Conservation (phyloP, 2,888 invertebrate genomes). For the Lumbricus terrestris region DNA sequence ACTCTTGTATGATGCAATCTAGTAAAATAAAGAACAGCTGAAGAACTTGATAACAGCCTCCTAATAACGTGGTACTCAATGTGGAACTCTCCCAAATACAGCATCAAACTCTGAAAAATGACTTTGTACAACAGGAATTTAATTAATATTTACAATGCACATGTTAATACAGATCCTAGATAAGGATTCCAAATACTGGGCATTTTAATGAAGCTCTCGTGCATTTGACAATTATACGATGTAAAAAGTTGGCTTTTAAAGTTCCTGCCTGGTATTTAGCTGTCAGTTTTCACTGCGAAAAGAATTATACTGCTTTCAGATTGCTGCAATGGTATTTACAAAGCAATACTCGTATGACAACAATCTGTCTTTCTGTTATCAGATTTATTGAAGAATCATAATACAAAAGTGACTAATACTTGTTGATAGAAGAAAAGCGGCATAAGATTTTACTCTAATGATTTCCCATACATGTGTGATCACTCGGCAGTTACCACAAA, state of each 20-base stretch:
- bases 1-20: not conserved
- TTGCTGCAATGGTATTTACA: not conserved
- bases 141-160: too few species aligned
- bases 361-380: not conserved
- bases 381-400: not conserved
- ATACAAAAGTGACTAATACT: not conserved
- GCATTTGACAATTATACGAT: not conserved
- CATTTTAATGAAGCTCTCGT: not conserved
- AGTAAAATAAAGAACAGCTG: not conserved
- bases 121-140: too few species aligned
- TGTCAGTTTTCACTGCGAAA: not conserved
- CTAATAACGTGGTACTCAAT: not conserved
- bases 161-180: too few species aligned
- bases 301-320: not conserved
- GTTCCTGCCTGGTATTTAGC: not conserved
- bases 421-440: not conserved
- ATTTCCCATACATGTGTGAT: not conserved
- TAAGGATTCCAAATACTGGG: not conserved
- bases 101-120: too few species aligned
- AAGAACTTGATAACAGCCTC: not conserved
- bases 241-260: not conserved
- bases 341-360: not conserved
- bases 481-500: not conserved
- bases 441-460: not conserved
- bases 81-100: not conserved